phyloP scores from a whole-genome alignment of 2,888 invertebrate species.

The Pterostichus niger region DNA sequence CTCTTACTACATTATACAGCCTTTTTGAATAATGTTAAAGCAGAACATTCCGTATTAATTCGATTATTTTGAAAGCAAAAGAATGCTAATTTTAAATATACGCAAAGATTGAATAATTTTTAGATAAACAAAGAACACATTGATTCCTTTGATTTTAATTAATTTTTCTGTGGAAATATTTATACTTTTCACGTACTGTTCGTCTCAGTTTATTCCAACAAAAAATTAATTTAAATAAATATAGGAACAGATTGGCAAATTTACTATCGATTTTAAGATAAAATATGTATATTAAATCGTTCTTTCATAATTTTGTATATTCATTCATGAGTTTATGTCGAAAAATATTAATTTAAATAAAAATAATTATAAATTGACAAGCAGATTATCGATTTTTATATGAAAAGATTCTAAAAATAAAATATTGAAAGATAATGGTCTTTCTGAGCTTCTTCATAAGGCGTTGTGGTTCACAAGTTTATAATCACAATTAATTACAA shows the following conservation, averaged over 20 bases:
- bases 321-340: too few relatives aligned
- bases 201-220: not conserved
- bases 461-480: too few relatives aligned
- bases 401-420: too few relatives aligned
- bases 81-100: constrained; percentile 32
- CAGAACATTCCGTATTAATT: constrained; percentile 7
- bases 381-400: too few relatives aligned
- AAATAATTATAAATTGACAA: too few relatives aligned
- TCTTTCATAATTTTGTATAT: too few relatives aligned
- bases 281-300: not conserved
- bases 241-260: not conserved
- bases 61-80: constrained; percentile 10
- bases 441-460: too few relatives aligned
- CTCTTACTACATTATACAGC: constrained; percentile 35
- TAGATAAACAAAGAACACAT: not conserved
- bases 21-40: constrained; percentile 32
- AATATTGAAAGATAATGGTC: too few relatives aligned
- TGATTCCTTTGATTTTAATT: not conserved
- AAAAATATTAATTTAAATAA: too few relatives aligned
- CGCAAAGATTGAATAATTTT: constrained; percentile 9
- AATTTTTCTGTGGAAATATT: not conserved
- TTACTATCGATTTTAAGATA: not conserved
- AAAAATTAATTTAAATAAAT: not conserved
- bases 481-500: too few relatives aligned
- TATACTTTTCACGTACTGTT: not conserved